Evolutionary conservation across 1,140 invertebrate species (phyloP), one percentile per base, ranked within the genome.

Genomic region (Episyrphus balteatus): DNA sequence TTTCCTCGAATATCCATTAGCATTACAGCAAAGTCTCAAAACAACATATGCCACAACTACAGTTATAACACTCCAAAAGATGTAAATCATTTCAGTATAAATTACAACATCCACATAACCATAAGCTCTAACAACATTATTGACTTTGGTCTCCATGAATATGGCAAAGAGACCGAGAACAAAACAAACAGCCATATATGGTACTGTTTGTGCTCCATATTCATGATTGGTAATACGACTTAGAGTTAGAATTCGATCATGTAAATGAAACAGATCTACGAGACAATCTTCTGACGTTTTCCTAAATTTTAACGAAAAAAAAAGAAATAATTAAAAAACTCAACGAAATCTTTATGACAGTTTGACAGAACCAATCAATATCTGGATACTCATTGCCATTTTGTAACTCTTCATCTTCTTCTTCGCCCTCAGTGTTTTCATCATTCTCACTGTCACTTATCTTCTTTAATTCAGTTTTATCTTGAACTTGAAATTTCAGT

Each of bases 41-140:
- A 67, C 60, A 2, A 66, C 53, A 41, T 68, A 68, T n/a, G 61
- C 62, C 7, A 66, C 58, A 15, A 62, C 42, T 60, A 65, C 62
- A 9, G 60, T 60, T 46, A 53, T 60, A 6, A 59, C 46, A 36
- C 61, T 62, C 66, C 65, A 68, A 14, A 66, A 57, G 1, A 64
- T 52, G 48, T 61, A 68, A 33, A 65, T 42, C n/a, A n/a, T n/a
- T n/a, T n/a, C n/a, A n/a, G n/a, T n/a, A n/a, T n/a, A n/a, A n/a
- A n/a, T n/a, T n/a, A n/a, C n/a, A n/a, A n/a, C n/a, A n/a, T n/a
- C n/a, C n/a, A n/a, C n/a, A n/a, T n/a, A n/a, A n/a, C 61, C 17
- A 58, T 51, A 11, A 62, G 57, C 21, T 59, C 54, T 41, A 68
- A 66, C 34, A 62, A n/a, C n/a, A n/a, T n/a, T n/a, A n/a, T n/a